Evolutionary conservation across 2,888 invertebrate species (phyloP).

Genomic region (Endotricha flammealis): DNA sequence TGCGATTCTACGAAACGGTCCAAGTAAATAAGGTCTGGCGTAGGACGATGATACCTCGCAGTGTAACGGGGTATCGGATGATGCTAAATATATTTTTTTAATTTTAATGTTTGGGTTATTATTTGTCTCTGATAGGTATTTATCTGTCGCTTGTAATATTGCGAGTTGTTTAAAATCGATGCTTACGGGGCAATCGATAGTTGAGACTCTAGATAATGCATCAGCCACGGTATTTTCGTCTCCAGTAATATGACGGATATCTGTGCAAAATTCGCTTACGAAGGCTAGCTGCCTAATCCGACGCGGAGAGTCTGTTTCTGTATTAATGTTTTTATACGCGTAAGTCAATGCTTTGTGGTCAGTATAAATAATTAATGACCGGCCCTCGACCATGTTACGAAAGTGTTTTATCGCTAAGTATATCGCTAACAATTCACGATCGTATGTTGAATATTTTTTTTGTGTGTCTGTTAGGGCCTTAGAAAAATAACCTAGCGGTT

Average conservation of each 20-base stretch:
- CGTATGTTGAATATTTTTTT: no score
- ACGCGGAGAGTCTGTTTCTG: neutral
- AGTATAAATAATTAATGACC: neutral
- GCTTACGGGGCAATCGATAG: neutral
- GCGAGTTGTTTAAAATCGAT: neutral
- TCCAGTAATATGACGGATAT: neutral
- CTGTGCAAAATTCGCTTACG: neutral
- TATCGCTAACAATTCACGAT: no score
- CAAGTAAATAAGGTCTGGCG: neutral
- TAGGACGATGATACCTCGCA: neutral
- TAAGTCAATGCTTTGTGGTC: neutral
- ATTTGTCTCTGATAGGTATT: no score
- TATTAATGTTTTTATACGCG: neutral
- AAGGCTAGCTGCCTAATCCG: neutral
- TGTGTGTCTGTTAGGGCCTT: no score
- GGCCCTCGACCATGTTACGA: neutral
- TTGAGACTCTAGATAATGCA: neutral
- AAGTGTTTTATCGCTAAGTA: neutral
- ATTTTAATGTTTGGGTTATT: neutral
- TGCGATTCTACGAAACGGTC: neutral
- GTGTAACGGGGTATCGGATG: neutral
- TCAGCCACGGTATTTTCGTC: neutral
- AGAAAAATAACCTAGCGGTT: no score
- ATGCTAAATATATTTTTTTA: neutral
- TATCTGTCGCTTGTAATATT: no score